Percentiles rank a stretch among this genome's conserved stretches.
phyloP scores from a whole-genome alignment of 2,888 invertebrate species.

The Cephus sareptanus region DNA sequence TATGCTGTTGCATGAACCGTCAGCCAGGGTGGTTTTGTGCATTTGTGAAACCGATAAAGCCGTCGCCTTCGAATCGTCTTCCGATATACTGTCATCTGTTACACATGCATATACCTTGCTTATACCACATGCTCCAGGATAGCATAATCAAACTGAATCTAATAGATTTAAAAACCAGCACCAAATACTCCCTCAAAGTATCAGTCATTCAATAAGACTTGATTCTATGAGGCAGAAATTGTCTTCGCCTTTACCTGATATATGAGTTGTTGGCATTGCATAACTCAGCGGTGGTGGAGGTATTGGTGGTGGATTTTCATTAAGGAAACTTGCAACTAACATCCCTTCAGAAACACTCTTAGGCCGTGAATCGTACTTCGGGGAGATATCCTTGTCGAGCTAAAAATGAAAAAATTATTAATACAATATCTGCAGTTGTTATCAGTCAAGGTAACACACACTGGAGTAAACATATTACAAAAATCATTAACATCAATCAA shows the following conservation, averaged over 20 bases:
- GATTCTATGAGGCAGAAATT: neutral
- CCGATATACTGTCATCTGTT: constrained; percentile 69
- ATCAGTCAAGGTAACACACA: neutral
- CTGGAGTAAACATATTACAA: neutral
- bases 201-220: neutral
- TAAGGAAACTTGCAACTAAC: constrained; percentile 52
- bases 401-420: constrained; percentile 33
- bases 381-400: constrained; percentile 54
- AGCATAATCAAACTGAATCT: neutral
- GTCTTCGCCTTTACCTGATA: constrained; percentile 47
- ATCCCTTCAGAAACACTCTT: constrained; percentile 62
- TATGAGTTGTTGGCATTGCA: constrained; percentile 47
- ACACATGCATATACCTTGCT: constrained; percentile 1
- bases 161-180: neutral
- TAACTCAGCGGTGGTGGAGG: constrained; percentile 76
- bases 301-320: constrained; percentile 73
- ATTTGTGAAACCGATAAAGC: constrained; percentile 65
- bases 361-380: constrained; percentile 54
- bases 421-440: neutral
- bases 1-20: constrained; percentile 66
- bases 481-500: neutral
- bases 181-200: neutral
- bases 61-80: constrained; percentile 67
- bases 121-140: neutral
- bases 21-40: constrained; percentile 51